phyloP scores from a whole-genome alignment of 2,888 invertebrate genomes.

The Ochropacha duplaris region DNA sequence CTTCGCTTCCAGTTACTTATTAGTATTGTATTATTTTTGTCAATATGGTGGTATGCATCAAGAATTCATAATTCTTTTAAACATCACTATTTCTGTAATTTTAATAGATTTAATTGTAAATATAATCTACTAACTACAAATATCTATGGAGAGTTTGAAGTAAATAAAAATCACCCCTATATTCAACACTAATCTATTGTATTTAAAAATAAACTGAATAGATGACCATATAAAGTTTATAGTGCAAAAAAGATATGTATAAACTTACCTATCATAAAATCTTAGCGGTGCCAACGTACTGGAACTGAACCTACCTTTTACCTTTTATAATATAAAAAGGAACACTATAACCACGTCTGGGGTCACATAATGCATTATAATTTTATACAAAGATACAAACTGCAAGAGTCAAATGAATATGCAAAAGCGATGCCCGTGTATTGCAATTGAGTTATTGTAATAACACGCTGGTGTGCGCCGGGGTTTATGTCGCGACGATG shows the following conservation, averaged over 20 bases:
- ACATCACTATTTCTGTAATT: too few relatives aligned
- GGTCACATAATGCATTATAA: conserved; percentile 82
- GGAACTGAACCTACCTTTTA: conserved; percentile 13
- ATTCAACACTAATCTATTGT: neutral
- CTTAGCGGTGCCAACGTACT: neutral
- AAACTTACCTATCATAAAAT: conserved; percentile 1
- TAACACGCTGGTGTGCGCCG: conserved; percentile 50
- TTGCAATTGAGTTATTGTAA: conserved; percentile 79
- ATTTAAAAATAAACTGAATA: neutral
- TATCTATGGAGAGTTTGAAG: neutral
- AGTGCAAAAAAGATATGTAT: neutral
- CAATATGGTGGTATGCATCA: too few relatives aligned
- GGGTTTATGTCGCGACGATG: conserved; percentile 23
- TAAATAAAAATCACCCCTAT: neutral
- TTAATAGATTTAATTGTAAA: neutral
- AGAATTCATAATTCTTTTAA: too few relatives aligned
- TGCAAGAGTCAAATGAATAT: conserved; percentile 78
- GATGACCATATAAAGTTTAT: neutral
- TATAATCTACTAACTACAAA: neutral
- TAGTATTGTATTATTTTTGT: too few relatives aligned
- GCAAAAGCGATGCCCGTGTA: conserved; percentile 72
- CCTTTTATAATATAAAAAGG: conserved; percentile 57
- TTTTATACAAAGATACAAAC: conserved; percentile 82
- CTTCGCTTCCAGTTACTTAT: too few relatives aligned
- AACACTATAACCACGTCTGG: conserved; percentile 36